Conservation (phyloP, 2,113 vertebrate species). For the Ascaphus truei region DNA sequence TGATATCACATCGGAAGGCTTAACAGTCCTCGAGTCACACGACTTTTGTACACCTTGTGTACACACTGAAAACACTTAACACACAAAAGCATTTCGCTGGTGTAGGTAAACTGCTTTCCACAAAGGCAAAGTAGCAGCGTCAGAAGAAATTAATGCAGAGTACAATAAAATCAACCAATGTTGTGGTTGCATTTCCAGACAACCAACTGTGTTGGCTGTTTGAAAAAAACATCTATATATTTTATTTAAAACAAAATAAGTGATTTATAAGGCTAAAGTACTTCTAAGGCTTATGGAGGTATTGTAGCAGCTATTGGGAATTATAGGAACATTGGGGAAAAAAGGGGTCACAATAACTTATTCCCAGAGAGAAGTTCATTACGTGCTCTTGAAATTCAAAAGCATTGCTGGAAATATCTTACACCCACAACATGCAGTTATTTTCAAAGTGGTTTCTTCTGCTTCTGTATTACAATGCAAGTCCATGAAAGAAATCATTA, state of each 20-base stretch:
- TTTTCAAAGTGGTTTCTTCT: too few relatives aligned
- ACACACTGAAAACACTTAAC: conserved; percentile 46
- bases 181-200: conserved; percentile 59
- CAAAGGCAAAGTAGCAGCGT: conserved; percentile 38
- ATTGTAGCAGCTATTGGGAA: conserved; percentile 58
- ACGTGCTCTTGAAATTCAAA: too few relatives aligned
- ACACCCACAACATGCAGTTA: background rate
- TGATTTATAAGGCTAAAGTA: conserved; percentile 50
- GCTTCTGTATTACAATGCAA: too few relatives aligned
- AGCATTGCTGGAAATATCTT: too few relatives aligned
- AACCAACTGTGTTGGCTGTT: conserved; percentile 43
- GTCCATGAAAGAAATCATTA: too few relatives aligned
- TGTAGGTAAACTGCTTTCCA: conserved; percentile 47
- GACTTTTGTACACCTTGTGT: conserved; percentile 46
- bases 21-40: conserved; percentile 43
- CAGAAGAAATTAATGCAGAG: background rate
- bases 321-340: conserved; percentile 28
- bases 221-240: conserved; percentile 42
- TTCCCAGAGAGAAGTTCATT: background rate
- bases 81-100: conserved; percentile 59
- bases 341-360: background rate
- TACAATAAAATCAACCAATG: conserved; percentile 27
- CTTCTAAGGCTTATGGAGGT: conserved; percentile 62
- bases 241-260: conserved; percentile 45
- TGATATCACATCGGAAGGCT: background rate